Conservation (phyloP, 2,113 vertebrate genomes). For the Melanerpes aurifrons region DNA sequence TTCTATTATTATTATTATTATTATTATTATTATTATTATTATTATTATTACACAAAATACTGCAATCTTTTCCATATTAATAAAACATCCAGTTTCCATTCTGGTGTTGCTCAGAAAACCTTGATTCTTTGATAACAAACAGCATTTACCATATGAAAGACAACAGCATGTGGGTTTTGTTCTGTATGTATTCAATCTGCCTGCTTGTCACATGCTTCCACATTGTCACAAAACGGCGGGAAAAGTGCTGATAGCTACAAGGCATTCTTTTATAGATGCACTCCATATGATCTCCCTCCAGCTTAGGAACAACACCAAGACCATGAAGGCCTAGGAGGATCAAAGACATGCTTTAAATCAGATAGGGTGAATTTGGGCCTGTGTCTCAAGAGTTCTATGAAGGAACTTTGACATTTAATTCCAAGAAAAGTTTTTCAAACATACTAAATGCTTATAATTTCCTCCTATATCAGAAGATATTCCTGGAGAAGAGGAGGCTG, state of each 20-base stretch:
- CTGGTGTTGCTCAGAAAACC: background rate
- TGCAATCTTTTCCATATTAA: background rate
- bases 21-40: background rate
- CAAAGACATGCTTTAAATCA: background rate
- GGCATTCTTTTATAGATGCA: background rate
- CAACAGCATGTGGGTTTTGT: background rate
- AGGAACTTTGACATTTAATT: background rate
- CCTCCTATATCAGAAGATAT: background rate
- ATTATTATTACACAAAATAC: background rate
- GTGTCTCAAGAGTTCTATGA: background rate
- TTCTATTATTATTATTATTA: no score
- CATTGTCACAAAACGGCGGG: background rate
- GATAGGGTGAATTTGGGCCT: fast-evolving
- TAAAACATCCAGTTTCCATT: background rate
- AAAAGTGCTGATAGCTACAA: background rate
- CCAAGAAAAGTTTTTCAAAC: background rate
- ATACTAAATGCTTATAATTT: background rate
- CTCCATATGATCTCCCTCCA: background rate
- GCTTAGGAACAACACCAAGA: background rate
- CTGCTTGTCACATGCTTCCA: background rate
- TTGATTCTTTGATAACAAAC: background rate
- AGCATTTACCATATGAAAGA: background rate
- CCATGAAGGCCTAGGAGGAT: background rate
- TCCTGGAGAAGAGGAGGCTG: no score
- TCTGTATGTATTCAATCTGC: background rate